Evolutionary conservation across 2,888 invertebrate genomes (phyloP), one percentile per base, ranked within the genome.

Genomic region (Campaea margaritaria): DNA sequence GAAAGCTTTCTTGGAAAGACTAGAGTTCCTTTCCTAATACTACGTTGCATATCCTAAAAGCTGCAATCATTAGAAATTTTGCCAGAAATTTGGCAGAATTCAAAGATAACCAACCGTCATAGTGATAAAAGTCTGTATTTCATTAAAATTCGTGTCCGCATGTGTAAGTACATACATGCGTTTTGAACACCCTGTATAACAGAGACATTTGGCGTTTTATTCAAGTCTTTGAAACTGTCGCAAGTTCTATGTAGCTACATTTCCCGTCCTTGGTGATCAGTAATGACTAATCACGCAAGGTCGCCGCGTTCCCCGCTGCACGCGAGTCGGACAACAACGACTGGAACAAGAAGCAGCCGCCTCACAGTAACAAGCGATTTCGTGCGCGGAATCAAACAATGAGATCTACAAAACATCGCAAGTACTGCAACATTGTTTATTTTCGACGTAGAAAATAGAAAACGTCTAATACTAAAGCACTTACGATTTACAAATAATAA

Each of bases 371-470:
- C 14, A 59, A 57, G 53, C 50, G 13, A 55, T 36, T 60, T 46
- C 14, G 34, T 50, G 43, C 34, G 64, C 57, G 63, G 58, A 65
- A 65, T 62, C 41, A 54, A 52, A 62, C 21, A 38, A 45, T 62
- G 69, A 69, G 69, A 67, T 69, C 66, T 55, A 13, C 14, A 14
- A 50, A 39, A 61, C 12, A 49, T 48, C 53, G 58, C 49, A 52
- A 31, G 27, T 39, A 10, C 28, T 43, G 48, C 52, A 41, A 60
- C 42, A 50, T 55, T 28, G 12, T 36, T 42, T 16, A 41, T 36
- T 50, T 41, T 36, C 12, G 11, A 51, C 13, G 21, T 39, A 45
- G 14, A 21, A n/a, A 38, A 13, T 13, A 44, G 2, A 27, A 13
- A 13, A 21, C 7, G n/a, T 12, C n/a, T 38, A 38, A 47, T 9